Evolutionary conservation across 2,113 vertebrate species (phyloP), one percentile per base, ranked within the genome.

Genomic region (Gnathonemus longibarbis): DNA sequence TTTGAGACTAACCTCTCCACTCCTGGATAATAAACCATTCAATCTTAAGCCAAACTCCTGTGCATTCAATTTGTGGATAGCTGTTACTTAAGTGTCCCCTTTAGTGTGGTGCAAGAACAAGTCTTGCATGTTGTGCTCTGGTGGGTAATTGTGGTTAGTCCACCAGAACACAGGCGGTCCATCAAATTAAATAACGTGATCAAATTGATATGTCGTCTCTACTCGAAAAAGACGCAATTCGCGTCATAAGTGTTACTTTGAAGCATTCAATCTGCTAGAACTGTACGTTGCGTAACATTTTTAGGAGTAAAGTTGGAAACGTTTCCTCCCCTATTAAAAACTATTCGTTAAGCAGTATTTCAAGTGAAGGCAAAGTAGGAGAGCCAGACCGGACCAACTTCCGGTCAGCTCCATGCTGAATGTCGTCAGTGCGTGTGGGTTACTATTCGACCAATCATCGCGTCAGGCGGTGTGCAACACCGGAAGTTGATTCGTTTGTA

Each of bases 11-110:
- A 80, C 35, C 74, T 19, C 35, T 53, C 87, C 84, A 89, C 83
- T 15, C 85, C 86, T 2, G 74, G 49, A 89, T 77, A 93, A 93
- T 93, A 93, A 93, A 91, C 91, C 49, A 87, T 88, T 66, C 70
- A n/a, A 90, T 90, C 84, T 53, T 89, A 89, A 39, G 27, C 45
- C 48, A 52, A 24, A 42, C 3, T 58, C 21, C 9, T 62, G 50
- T 62, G 21, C 19, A 66, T 45, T 88, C 13, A 24, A 58, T 39
- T 80, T n/a, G 62, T 80, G 27, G n/a, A 83, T 42, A 50, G 27
- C 11, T 5, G 46, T 52, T 86, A 24, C 24, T 27, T 11, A 49
- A n/a, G 6, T 52, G 49, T 31, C 31, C 24, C 19, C 39, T 85
- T 85, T n/a, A 48, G 24, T 27, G 24, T 9, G 9, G 2, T 27